Evolutionary conservation across 2,888 invertebrate genomes (phyloP).

Genomic region (Spialia ferax): DNA sequence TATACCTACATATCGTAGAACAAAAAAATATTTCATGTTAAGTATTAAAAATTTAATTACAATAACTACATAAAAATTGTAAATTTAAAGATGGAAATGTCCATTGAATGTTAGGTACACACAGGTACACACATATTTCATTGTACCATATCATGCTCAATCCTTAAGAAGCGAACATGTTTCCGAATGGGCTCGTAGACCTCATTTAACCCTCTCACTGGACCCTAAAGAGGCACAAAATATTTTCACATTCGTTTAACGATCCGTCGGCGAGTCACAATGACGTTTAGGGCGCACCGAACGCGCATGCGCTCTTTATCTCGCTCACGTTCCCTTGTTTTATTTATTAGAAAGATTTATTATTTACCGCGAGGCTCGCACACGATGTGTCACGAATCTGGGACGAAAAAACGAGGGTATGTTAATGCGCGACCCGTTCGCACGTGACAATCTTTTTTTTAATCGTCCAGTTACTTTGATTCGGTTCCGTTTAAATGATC

Average conservation of each 20-base stretch:
- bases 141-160: background rate
- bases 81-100: too few species aligned
- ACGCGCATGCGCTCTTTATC: slow-evolving; percentile 81
- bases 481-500: slow-evolving; percentile 53
- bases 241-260: slow-evolving; percentile 84
- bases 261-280: slow-evolving; percentile 77
- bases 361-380: slow-evolving; percentile 83
- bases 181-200: slow-evolving; percentile 11
- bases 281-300: slow-evolving; percentile 83
- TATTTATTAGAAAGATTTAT: slow-evolving; percentile 87
- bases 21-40: too few species aligned
- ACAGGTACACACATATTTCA: too few species aligned
- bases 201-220: slow-evolving; percentile 46
- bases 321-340: slow-evolving; percentile 84
- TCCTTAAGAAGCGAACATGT: background rate
- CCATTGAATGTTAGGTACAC: background rate
- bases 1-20: too few species aligned
- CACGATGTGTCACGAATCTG: slow-evolving; percentile 84
- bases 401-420: slow-evolving; percentile 79
- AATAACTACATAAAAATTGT: too few species aligned
- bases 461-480: slow-evolving; percentile 61
- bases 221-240: slow-evolving; percentile 72
- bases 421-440: slow-evolving; percentile 74
- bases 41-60: too few species aligned
- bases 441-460: slow-evolving; percentile 76